Percentiles rank a stretch among this genome's conserved stretches.
phyloP scores from a whole-genome alignment of 1,140 invertebrate genomes.

The Laupala kohalensis region DNA sequence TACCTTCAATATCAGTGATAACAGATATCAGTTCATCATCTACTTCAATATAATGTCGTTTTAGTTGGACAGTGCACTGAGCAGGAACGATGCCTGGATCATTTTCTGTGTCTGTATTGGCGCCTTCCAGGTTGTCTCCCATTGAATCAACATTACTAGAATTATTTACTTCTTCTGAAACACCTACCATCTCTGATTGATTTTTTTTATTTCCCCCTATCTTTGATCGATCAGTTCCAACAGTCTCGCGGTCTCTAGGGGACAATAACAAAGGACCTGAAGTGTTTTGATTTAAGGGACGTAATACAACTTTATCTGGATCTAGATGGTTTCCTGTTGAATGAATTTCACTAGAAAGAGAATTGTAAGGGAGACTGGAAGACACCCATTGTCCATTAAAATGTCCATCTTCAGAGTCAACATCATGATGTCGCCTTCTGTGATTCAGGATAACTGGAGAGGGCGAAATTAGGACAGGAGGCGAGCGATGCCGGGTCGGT shows the following conservation, averaged over 20 bases:
- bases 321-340: constrained; percentile 2
- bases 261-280: constrained; percentile 12
- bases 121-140: neutral
- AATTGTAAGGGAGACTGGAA: neutral
- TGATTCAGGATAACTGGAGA: constrained; percentile 2
- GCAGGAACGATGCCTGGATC: constrained; percentile 6
- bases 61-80: constrained; percentile 37
- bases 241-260: constrained; percentile 6
- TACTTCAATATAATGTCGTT: constrained; percentile 40
- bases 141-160: neutral
- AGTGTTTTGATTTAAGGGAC: constrained; percentile 23
- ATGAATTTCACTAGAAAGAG: constrained; percentile 4
- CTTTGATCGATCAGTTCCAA: neutral
- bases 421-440: constrained; percentile 7
- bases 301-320: constrained; percentile 15
- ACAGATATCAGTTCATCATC: constrained; percentile 48
- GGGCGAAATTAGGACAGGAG: constrained; percentile 3
- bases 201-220: neutral
- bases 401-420: neutral
- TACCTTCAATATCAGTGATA: constrained; percentile 47
- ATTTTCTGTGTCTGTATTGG: neutral
- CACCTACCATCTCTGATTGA: constrained; percentile 1
- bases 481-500: constrained; percentile 7
- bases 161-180: neutral
- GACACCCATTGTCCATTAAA: neutral